Evolutionary conservation across 2,113 vertebrate genomes (phyloP).

Genomic region (Lagopus muta): DNA sequence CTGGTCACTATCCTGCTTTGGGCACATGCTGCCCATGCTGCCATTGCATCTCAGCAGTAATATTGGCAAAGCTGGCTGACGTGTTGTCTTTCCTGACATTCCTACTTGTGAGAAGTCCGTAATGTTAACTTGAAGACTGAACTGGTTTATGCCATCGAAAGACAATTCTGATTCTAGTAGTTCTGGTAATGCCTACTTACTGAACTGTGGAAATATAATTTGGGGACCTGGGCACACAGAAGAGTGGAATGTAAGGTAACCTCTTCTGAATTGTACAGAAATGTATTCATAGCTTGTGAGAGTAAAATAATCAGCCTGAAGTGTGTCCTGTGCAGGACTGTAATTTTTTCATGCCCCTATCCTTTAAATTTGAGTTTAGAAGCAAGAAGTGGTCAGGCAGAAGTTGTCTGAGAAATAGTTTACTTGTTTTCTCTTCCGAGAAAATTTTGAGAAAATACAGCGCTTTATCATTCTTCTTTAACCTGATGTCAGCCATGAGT

Average conservation of each 20-base stretch:
- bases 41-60: background rate
- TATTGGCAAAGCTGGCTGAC: background rate
- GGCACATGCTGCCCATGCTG: background rate
- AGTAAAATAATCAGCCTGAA: background rate
- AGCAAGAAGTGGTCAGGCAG: background rate
- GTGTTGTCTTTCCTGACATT: background rate
- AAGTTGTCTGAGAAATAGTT: background rate
- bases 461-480: background rate
- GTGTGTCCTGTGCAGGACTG: background rate
- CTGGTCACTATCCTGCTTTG: background rate
- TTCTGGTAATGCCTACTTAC: background rate
- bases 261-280: background rate
- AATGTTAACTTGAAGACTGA: background rate
- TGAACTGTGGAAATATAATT: background rate
- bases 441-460: fast-evolving
- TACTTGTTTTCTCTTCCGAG: background rate
- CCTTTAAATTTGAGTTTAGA: background rate
- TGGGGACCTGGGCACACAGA: background rate
- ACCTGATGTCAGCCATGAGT: background rate
- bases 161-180: background rate
- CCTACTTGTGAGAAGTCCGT: background rate
- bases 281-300: background rate
- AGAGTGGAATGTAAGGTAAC: background rate
- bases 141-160: background rate
- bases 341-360: background rate